Conservation (phyloP, 2,113 vertebrate genomes). For the Leptocoma aspasia region DNA sequence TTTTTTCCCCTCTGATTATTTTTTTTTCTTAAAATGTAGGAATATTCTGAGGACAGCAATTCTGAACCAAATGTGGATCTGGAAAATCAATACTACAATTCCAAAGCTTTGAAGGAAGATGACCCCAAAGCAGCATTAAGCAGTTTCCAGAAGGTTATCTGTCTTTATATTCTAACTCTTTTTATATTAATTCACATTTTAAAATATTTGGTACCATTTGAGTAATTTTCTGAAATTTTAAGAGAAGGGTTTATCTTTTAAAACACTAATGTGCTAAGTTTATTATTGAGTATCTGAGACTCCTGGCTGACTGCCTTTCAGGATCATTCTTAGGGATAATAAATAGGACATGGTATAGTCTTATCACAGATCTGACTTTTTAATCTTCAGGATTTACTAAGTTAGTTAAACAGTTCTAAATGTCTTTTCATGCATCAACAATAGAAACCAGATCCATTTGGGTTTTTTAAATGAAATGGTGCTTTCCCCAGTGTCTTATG, state of each 20-base stretch:
- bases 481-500: not conserved
- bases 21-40: constrained; percentile 69
- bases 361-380: not conserved
- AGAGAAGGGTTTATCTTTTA: not conserved
- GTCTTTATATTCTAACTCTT: not conserved
- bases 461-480: not conserved
- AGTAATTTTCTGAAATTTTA: not conserved
- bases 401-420: not conserved
- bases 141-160: constrained; percentile 96
- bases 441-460: not conserved
- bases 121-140: constrained; percentile 96
- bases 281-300: not conserved
- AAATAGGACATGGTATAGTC: not conserved
- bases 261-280: not conserved
- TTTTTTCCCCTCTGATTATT: not conserved
- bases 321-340: not conserved
- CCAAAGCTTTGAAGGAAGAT: constrained; percentile 98
- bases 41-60: constrained; percentile 99
- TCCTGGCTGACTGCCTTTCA: not conserved
- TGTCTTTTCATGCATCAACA: not conserved
- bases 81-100: constrained; percentile 99
- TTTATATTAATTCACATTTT: not conserved
- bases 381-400: not conserved
- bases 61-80: constrained; percentile 99
- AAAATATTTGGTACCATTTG: not conserved